Conservation (phyloP, 2,113 vertebrate species). For the Clinocottus analis region DNA sequence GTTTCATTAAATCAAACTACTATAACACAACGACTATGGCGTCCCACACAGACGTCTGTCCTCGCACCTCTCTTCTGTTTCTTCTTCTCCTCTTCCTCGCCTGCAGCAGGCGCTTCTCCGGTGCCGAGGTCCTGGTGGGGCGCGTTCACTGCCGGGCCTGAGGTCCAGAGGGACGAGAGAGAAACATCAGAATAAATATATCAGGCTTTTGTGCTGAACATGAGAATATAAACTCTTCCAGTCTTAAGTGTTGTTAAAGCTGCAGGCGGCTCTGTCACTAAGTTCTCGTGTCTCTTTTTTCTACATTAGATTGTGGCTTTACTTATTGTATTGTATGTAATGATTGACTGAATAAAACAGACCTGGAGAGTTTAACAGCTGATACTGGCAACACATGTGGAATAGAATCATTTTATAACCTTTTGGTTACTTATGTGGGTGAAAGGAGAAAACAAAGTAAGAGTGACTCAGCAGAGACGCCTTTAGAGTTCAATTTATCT, state of each 20-base stretch:
- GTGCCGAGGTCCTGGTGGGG: conserved; percentile 89
- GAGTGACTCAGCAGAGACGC: no score
- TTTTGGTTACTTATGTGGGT: neutral
- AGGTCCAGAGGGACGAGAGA: conserved; percentile 33
- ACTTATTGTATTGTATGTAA: no score
- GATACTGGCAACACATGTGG: neutral
- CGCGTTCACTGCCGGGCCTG: conserved; percentile 83
- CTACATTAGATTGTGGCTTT: no score
- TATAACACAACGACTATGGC: neutral
- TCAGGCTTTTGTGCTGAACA: no score
- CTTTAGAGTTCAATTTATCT: no score
- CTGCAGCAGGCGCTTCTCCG: conserved; percentile 87
- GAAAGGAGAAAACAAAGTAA: no score
- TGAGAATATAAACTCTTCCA: no score
- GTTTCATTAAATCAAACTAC: neutral
- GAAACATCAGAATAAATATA: no score
- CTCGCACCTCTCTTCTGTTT: conserved; percentile 95
- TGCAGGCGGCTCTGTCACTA: no score
- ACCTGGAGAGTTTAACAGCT: neutral
- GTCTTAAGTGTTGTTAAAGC: no score
- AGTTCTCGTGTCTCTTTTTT: no score
- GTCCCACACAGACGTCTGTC: neutral
- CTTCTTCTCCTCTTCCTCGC: conserved; percentile 98
- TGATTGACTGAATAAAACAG: neutral
- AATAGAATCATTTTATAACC: neutral